Conservation (phyloP, 2,888 invertebrate genomes). For the Lapara coniferarum region DNA sequence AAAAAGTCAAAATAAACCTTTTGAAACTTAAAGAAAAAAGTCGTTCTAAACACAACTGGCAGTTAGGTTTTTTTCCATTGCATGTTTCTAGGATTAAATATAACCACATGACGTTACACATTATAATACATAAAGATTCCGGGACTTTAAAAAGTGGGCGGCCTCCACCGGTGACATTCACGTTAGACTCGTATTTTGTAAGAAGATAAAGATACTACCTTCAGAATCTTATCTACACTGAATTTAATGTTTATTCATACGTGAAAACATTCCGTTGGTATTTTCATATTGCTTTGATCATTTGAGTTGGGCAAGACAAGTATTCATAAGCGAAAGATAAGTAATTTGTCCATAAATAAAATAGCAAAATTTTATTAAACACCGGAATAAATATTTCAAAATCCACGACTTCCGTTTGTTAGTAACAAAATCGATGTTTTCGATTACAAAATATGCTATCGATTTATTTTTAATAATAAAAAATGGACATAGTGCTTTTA, state of each 20-base stretch:
- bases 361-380: no score
- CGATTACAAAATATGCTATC: no score
- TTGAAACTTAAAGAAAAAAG: neutral
- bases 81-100: neutral
- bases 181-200: neutral
- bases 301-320: neutral
- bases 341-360: no score
- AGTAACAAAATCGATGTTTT: no score
- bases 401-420: no score
- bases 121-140: neutral
- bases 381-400: no score
- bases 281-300: neutral
- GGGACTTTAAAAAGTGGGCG: slow-evolving; percentile 1
- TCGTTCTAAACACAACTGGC: neutral
- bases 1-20: no score
- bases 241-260: neutral
- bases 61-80: neutral
- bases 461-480: no score
- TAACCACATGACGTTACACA: slow-evolving; percentile 1
- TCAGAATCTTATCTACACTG: neutral
- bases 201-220: neutral
- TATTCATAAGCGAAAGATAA: no score
- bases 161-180: slow-evolving; percentile 18
- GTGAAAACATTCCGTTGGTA: neutral
- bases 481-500: no score